Base-by-base conservation (phyloP, 2,797 vertebrate species). In the Menidia menidia region DNA sequence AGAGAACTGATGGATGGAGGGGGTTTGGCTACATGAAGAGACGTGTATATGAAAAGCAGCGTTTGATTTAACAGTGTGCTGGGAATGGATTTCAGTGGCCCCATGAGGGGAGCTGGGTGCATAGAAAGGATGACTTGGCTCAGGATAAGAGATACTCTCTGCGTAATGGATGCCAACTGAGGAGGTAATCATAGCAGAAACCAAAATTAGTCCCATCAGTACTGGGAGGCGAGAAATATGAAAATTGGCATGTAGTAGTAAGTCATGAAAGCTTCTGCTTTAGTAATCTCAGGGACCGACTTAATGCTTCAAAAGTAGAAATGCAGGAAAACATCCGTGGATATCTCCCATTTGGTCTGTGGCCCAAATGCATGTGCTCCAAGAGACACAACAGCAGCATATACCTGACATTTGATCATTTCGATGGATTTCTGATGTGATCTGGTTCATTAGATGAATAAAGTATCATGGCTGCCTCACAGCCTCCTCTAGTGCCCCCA, bases 131-230 rank as follows among this genome's bases (percentile, higher is more conserved):
- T 65, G 69, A 61, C 73, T 87, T 82, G 64, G 81, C 82, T 73
- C 18, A 13, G 53, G 83, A 83, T 80, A 70, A 71, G 71, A 86
- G 83, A 77, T 70, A 42, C 71, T 64, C 56, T 77, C 72, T 63
- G 53, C 9, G 45, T 85, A 86, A 88, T 81, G 73, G 76, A 78
- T 84, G 82, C 69, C 79, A 74, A 68, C 83, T 45, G 71, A 78
- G 73, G 60, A 69, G 78, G 78, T 83, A 87, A 88, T 88, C 81
- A 85, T 57, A 42, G 71, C 64, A 80, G 76, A 81, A 66, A 67
- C 61, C 74, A 71, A 78, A 88, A 88, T 83, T 70, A 82, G 85
- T 79, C 77, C 71, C 77, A 82, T 89, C 77, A 77, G 84, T 73
- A 56, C 56, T 56, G 56, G 32, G 57, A 68, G 65, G 42, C 64